These are phyloP conservation scores for Tetanocera ferruginea DNA, from an alignment of 2,888 invertebrate species.

Conservation along the genomic window DNA sequence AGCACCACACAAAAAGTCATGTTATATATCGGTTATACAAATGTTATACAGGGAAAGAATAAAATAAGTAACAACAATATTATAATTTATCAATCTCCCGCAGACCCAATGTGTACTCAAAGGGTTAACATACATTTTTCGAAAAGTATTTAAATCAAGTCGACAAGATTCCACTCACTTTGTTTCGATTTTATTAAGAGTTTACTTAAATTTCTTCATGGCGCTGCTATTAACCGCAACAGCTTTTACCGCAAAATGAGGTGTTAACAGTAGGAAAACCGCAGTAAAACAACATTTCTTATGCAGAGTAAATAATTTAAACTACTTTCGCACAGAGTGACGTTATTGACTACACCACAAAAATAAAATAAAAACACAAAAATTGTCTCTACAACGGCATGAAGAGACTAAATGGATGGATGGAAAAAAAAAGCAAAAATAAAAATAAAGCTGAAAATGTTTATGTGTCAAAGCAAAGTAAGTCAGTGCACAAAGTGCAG, in stretches of 20 bases:
- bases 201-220: background rate
- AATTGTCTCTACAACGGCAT: background rate
- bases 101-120: too few species aligned
- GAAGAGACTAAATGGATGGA: background rate
- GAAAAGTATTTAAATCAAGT: too few species aligned
- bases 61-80: too few species aligned
- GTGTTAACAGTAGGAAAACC: constrained; percentile 17
- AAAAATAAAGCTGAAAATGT: background rate
- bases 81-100: too few species aligned
- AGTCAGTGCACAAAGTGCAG: constrained; percentile 14
- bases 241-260: background rate
- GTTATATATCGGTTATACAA: too few species aligned
- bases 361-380: background rate
- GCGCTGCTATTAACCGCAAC: background rate
- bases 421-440: too few species aligned
- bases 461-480: background rate
- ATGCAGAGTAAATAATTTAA: constrained; percentile 22
- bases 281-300: constrained; percentile 17
- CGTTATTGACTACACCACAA: background rate
- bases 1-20: too few species aligned
- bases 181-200: background rate
- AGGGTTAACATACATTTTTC: too few species aligned
- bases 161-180: background rate
- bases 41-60: too few species aligned
- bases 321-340: constrained; percentile 7